phyloP scores from a whole-genome alignment of 2,113 vertebrate genomes.

The Oxyruncus cristatus region DNA sequence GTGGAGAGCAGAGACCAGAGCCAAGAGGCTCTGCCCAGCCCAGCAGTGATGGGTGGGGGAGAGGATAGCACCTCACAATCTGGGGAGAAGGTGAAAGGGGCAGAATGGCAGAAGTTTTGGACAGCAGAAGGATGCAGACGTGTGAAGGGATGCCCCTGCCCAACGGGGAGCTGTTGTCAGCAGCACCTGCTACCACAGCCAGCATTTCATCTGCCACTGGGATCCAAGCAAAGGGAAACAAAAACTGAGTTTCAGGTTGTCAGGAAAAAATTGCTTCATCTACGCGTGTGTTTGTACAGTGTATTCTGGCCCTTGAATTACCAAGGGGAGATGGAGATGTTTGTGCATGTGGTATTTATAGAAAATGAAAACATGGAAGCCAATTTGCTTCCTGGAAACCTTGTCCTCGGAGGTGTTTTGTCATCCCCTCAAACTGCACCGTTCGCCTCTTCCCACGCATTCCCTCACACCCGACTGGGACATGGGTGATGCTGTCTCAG shows the following conservation, averaged over 20 bases:
- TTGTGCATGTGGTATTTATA: background rate
- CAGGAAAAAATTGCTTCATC: background rate
- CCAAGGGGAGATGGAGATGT: background rate
- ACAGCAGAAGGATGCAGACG: background rate
- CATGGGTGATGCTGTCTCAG: fast-evolving
- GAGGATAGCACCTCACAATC: fast-evolving
- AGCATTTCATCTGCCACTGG: background rate
- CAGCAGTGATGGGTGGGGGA: background rate
- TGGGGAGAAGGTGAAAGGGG: background rate
- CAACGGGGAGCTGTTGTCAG: fast-evolving
- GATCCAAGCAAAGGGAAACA: background rate
- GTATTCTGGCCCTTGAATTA: background rate
- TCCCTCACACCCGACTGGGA: fast-evolving
- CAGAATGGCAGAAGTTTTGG: background rate
- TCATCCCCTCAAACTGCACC: fast-evolving
- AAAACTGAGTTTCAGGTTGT: fast-evolving
- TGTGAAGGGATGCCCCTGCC: background rate
- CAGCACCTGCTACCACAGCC: background rate
- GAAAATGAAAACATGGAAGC: background rate
- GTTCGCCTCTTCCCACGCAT: fast-evolving
- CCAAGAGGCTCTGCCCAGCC: background rate
- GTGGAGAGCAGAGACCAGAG: fast-evolving
- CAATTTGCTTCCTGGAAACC: background rate
- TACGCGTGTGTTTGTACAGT: fast-evolving
- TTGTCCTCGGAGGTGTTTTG: background rate